These are phyloP conservation scores for Cyphomyrus discorhynchus DNA, from an alignment of 2,113 vertebrate genomes.

Conservation along the genomic window DNA sequence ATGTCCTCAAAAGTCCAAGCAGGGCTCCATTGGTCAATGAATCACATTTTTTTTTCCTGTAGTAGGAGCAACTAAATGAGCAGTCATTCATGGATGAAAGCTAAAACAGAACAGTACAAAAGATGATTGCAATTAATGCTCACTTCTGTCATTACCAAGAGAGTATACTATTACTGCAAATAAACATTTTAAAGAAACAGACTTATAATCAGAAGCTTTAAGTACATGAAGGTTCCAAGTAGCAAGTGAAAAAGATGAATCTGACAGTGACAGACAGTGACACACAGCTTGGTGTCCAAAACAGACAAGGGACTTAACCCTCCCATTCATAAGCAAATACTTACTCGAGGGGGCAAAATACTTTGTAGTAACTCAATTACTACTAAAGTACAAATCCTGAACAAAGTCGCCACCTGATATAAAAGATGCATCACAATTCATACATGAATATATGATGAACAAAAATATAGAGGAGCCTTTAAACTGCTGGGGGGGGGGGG, in stretches of 20 bases:
- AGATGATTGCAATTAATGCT: constrained; percentile 45
- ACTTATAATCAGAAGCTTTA: not conserved
- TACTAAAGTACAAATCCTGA: not conserved
- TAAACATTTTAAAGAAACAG: not conserved
- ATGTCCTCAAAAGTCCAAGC: not conserved
- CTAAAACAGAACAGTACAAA: constrained; percentile 62
- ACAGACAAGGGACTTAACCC: not conserved
- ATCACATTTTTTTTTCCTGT: not conserved
- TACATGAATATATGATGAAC: not conserved
- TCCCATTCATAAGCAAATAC: not conserved
- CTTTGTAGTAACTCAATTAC: not conserved
- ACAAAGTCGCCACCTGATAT: not conserved
- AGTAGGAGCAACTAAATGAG: constrained; percentile 24
- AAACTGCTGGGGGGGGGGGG: not conserved
- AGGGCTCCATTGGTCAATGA: not conserved
- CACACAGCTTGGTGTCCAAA: not conserved
- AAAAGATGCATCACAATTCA: not conserved
- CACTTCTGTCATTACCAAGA: constrained; percentile 57
- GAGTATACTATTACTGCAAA: constrained; percentile 8
- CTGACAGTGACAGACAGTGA: not conserved
- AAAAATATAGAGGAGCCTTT: not conserved
- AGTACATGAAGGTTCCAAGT: not conserved
- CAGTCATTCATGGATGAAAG: constrained; percentile 30
- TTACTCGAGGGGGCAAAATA: not conserved
- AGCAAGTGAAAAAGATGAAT: constrained; percentile 42